phyloP scores from a whole-genome alignment of 2,888 invertebrate genomes.

The Aphodius granarius region DNA sequence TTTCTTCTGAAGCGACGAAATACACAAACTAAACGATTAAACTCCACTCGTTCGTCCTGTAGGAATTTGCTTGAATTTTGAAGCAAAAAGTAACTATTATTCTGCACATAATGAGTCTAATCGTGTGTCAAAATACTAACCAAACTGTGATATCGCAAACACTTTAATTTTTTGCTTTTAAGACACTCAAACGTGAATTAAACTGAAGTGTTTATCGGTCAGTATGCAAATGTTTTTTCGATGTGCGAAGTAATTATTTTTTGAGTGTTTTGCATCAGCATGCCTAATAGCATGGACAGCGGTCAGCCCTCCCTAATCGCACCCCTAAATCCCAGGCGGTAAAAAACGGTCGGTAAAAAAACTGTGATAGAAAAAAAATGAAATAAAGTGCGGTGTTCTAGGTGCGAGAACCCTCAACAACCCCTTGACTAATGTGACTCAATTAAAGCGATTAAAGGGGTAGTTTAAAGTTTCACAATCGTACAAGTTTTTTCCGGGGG shows the following conservation, averaged over 20 bases:
- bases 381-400: background rate
- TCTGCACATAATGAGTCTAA: no score
- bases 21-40: no score
- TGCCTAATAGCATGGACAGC: background rate
- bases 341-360: background rate
- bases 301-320: background rate
- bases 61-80: no score
- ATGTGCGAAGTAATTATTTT: background rate
- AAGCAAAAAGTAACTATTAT: no score
- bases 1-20: no score
- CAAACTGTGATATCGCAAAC: no score
- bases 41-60: no score
- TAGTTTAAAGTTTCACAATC: background rate
- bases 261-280: background rate
- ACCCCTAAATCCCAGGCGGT: background rate
- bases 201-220: background rate
- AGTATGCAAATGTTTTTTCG: background rate
- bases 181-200: background rate
- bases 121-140: no score
- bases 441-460: background rate
- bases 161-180: no score
- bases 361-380: background rate
- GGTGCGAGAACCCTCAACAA: background rate
- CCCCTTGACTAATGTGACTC: background rate
- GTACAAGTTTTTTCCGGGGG: background rate